These are phyloP conservation scores for Alexandromys fortis DNA, from an alignment of 2,113 vertebrate species.

Conservation along the genomic window DNA sequence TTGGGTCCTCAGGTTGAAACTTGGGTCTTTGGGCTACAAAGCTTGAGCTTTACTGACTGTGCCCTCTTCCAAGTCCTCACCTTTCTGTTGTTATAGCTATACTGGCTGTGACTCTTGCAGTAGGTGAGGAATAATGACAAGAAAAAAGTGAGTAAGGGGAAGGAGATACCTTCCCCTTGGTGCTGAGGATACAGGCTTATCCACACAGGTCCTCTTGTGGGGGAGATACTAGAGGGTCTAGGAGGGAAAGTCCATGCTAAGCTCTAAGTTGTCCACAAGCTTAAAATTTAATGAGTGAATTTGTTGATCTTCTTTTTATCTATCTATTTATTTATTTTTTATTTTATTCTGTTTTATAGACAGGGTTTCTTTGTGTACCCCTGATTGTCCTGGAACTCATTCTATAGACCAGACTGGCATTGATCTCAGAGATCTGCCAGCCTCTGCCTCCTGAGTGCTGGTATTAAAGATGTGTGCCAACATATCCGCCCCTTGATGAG, in stretches of 20 bases:
- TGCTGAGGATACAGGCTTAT: neutral
- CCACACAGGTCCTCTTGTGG: neutral
- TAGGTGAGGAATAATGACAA: neutral
- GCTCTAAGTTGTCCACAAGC: neutral
- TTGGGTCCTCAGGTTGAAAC: neutral
- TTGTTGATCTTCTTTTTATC: neutral
- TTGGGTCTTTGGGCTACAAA: neutral
- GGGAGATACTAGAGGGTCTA: neutral
- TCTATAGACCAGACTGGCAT: neutral
- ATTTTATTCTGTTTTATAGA: neutral
- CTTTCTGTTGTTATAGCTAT: neutral
- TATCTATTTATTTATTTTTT: neutral
- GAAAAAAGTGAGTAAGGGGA: neutral
- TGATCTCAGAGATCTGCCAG: neutral
- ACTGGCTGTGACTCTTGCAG: too few relatives aligned
- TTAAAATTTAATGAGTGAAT: neutral
- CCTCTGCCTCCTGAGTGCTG: neutral
- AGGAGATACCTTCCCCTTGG: neutral
- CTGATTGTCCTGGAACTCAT: neutral
- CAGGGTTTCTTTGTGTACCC: neutral
- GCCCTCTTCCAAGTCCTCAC: neutral
- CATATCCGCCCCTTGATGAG: accelerated
- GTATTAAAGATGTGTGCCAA: neutral
- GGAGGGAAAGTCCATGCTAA: neutral
- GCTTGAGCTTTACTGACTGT: neutral